Conservation (phyloP, 2,797 vertebrate species). For the Scyliorhinus canicula region DNA sequence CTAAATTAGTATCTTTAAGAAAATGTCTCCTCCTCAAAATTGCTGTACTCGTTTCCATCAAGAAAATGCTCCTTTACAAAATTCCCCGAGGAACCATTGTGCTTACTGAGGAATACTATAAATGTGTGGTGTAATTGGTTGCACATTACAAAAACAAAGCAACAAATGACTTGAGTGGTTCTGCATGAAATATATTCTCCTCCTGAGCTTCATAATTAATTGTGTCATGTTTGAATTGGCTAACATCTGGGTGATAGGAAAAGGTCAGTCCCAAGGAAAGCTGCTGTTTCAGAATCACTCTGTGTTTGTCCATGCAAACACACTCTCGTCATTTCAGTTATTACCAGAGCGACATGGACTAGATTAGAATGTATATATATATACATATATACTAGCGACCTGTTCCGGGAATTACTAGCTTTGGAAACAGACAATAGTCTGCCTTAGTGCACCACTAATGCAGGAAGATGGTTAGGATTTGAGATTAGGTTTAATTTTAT, state of each 20-base stretch:
- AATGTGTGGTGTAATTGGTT: background rate
- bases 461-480: background rate
- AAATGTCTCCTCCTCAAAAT: conserved; percentile 30
- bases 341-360: background rate
- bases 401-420: no score
- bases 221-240: conserved; percentile 21
- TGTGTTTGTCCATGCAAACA: background rate
- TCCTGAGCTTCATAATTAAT: conserved; percentile 1
- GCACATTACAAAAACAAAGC: conserved; percentile 18
- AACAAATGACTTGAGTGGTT: background rate
- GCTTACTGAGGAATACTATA: background rate
- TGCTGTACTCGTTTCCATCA: background rate
- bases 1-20: background rate
- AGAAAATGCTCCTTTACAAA: conserved; percentile 2
- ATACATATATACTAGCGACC: background rate
- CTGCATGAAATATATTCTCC: conserved; percentile 24
- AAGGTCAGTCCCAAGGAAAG: background rate
- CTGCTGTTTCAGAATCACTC: background rate
- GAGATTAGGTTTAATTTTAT: background rate
- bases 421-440: no score
- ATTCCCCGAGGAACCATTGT: background rate
- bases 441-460: no score
- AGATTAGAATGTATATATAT: background rate
- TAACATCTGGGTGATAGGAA: background rate
- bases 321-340: background rate